These are phyloP conservation scores for Astropecten irregularis DNA, from an alignment of 53 echinoderm and acorn worm species.

Conservation along the genomic window DNA sequence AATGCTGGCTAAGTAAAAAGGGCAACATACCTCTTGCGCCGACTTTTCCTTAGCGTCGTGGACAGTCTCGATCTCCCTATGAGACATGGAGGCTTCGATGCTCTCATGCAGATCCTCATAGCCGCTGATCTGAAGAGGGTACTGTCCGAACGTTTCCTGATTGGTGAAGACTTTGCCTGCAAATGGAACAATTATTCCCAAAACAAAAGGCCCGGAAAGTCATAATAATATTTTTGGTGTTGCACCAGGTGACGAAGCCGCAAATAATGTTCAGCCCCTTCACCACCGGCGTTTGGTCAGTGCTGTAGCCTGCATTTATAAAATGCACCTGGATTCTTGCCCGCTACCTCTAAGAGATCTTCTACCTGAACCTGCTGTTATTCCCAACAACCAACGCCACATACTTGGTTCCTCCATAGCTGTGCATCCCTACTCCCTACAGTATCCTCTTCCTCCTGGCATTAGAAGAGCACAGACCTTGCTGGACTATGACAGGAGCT, in stretches of 20 bases:
- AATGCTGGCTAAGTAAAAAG: too few relatives aligned
- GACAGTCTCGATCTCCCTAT: conserved; percentile 93
- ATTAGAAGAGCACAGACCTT: too few relatives aligned
- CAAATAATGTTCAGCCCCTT: too few relatives aligned
- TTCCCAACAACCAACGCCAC: too few relatives aligned
- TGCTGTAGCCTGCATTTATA: too few relatives aligned
- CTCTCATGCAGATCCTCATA: conserved; percentile 91
- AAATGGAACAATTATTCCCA: background rate
- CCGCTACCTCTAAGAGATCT: background rate
- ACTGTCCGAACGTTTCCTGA: conserved; percentile 96
- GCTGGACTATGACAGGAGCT: too few relatives aligned
- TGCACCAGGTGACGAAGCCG: too few relatives aligned
- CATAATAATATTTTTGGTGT: background rate
- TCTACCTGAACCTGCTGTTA: background rate
- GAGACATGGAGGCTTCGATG: conserved; percentile 89
- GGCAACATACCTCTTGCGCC: conserved; percentile 92
- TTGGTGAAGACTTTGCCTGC: conserved; percentile 92
- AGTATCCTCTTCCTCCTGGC: too few relatives aligned
- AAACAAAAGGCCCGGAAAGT: background rate
- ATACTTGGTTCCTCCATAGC: too few relatives aligned
- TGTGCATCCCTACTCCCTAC: too few relatives aligned
- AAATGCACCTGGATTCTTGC: background rate
- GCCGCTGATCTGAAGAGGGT: conserved; percentile 89
- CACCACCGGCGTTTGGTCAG: too few relatives aligned
- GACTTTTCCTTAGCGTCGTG: conserved; percentile 75